Percentiles rank a stretch among this genome's conserved stretches.
phyloP scores from a whole-genome alignment of 2,113 vertebrate genomes.

The Excalfactoria chinensis region DNA sequence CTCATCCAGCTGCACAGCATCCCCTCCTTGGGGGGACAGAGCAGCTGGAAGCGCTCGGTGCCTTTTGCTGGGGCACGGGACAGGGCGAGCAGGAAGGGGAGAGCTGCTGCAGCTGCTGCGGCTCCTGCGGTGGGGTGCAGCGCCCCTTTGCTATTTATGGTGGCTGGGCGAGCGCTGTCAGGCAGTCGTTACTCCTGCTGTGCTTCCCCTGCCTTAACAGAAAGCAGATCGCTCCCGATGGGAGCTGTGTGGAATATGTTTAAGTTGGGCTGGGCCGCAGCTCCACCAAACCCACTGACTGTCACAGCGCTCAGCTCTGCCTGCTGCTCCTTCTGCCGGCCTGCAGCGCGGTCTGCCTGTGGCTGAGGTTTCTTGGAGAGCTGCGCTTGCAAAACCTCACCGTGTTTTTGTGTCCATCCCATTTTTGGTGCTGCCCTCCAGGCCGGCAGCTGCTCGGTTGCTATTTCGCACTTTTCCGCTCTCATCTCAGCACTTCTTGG shows the following conservation, averaged over 20 bases:
- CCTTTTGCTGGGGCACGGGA: rapidly evolving
- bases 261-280: background rate
- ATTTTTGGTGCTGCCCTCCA: background rate
- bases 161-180: background rate
- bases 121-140: background rate
- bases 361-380: background rate
- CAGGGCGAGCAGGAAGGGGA: background rate
- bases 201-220: background rate
- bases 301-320: background rate
- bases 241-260: background rate
- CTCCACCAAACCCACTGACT: background rate
- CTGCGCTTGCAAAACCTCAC: background rate
- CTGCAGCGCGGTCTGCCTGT: background rate
- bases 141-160: conserved; percentile 39
- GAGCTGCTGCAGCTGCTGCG: background rate
- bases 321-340: rapidly evolving
- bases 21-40: background rate
- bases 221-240: conserved; percentile 27
- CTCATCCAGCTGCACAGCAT: background rate
- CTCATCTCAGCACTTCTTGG: background rate
- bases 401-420: rapidly evolving
- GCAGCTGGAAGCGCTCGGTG: background rate
- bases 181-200: background rate
- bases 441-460: background rate
- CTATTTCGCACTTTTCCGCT: background rate